Conservation (phyloP, 2,797 vertebrate species). For the Spondyliosoma cantharus region DNA sequence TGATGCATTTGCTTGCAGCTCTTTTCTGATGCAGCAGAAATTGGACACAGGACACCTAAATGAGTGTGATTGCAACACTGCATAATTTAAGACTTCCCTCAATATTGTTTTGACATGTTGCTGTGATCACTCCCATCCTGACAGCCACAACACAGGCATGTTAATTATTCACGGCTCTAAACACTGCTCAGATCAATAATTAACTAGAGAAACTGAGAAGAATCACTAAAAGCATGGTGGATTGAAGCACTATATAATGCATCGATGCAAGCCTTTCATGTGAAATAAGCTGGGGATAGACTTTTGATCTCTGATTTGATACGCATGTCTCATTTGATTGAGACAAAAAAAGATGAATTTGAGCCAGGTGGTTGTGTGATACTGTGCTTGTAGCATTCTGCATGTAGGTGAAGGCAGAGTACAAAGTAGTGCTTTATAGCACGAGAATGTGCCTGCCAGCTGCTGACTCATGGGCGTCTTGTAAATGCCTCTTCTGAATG, state of each 20-base stretch:
- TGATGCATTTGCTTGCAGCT: conserved; percentile 6
- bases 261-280: conserved; percentile 33
- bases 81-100: conserved; percentile 79
- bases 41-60: conserved; percentile 59
- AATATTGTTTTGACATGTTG: conserved; percentile 79
- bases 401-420: conserved; percentile 1
- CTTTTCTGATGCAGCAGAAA: conserved; percentile 50
- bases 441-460: conserved; percentile 27
- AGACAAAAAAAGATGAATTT: conserved; percentile 17
- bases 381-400: background rate
- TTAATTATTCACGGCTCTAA: conserved; percentile 81
- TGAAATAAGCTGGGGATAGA: conserved; percentile 20
- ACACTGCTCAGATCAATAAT: conserved; percentile 78
- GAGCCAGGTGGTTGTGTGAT: conserved; percentile 20
- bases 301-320: conserved; percentile 41
- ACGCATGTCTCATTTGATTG: conserved; percentile 6
- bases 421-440: conserved; percentile 8
- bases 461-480: conserved; percentile 25
- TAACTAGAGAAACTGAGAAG: conserved; percentile 68
- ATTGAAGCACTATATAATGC: conserved; percentile 35
- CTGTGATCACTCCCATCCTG: conserved; percentile 62
- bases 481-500: conserved; percentile 23
- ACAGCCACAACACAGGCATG: conserved; percentile 67
- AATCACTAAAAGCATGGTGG: conserved; percentile 48
- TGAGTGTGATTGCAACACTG: conserved; percentile 64